Base-by-base conservation (phyloP, 2,113 vertebrate species). In the Stegostoma tigrinum region DNA sequence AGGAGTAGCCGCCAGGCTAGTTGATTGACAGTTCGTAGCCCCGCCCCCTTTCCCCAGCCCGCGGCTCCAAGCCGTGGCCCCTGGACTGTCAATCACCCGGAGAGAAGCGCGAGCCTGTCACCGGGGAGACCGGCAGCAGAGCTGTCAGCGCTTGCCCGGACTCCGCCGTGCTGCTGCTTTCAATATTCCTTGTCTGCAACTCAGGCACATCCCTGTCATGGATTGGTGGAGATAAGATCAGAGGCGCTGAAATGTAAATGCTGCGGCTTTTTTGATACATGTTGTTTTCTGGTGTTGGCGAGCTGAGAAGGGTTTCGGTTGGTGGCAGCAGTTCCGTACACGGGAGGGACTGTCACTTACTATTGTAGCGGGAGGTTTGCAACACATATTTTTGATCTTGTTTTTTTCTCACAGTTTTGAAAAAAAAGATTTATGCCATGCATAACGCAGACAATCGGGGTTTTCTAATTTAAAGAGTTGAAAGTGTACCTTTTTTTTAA, bases 191-290 rank as follows among this genome's bases (percentile, higher is more conserved):
- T 61, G 38, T 38, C 89, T 93, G 89, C 89, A n/a, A 93, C 89
- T 93, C 89, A 1, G n/a, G 23, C 30, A 64, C 55, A 91, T 91
- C 89, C 61, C 89, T 91, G 30, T 38, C 34, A 93, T 67, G 61
- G 61, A 93, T 67, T 93, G 89, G 89, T 64, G 61, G 89, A 93
- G 89, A 93, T 93, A 93, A 23, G 15, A 93, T 93, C 89, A 93
- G 89, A 66, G 89, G 89, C 89, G 89, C 89, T 66, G 89, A 93
- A 66, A 93, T 93, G 89, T 93, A 93, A 93, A 93, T 93, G 89
- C 66, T 93, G 89, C 89, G 89, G 89, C 61, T 93, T 93, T 61
- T 93, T n/a, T 66, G 89, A 23, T 93, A 93, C 89, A 64, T 93
- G 64, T 93, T 93, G 55, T 93, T 66, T 64, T 21, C 78, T 83